Evolutionary conservation across 2,888 invertebrate genomes (phyloP), one percentile per base, ranked within the genome.

Genomic region (Argyra leucocephala): DNA sequence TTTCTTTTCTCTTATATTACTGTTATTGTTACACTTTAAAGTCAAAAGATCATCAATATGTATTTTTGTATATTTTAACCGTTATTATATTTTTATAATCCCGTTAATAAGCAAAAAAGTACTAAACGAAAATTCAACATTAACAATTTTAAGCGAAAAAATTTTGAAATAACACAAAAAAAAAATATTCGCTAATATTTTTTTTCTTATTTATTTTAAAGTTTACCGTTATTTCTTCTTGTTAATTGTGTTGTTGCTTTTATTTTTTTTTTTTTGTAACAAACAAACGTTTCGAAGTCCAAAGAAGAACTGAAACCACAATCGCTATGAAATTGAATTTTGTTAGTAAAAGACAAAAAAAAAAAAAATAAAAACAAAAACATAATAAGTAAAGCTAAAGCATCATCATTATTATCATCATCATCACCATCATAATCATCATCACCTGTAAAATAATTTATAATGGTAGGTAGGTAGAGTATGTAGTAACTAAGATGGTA

Each of bases 291-390:
- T 61, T 24, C n/a, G 21, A 61, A 31, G 61, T 61, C 24, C 61
- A 24, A 15, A 61, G 24, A 24, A 26, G 31, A 61, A 61, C 31
- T 61, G 61, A 61, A 61, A 26, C 21, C 24, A 26, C 31, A 61
- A 26, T 26, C 24, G 9, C 15, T 26, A n/a, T 61, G 61, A 61
- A 61, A 24, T 31, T 61, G 24, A 5, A 61, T 61, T 61, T 61
- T 61, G 61, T 61, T n/a, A n/a, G 21, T 22, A 58, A 58, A 3
- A 22, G 22, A 31, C 31, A 31, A 31, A 31, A 31, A 31, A 31
- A 3, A 31, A 31, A 31, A 2, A 26, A n/a, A n/a, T 6, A 26
- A 26, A 26, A 6, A 26, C 9, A 26, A 26, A 26, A 26, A 37
- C 12, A 37, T 10, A 5, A 31, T 7, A 31, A 37, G 18, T 12